A percentile compares a stretch with the other conserved stretches of the same genome.
These are phyloP conservation scores for Cryptoprocta ferox DNA, from an alignment of 2,797 vertebrate genomes.

Conservation along the genomic window DNA sequence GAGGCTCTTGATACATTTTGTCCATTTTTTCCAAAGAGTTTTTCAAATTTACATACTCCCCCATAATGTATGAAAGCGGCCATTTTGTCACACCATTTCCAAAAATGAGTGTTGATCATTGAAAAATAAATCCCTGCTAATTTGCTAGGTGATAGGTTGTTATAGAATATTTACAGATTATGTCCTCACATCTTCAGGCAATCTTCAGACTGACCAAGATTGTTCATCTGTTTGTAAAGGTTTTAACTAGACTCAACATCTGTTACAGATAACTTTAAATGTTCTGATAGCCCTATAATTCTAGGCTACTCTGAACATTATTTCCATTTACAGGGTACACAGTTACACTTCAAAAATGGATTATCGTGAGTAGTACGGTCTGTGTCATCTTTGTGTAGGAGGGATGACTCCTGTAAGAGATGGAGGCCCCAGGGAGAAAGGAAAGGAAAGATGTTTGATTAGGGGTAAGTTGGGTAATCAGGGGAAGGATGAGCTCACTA, in stretches of 20 bases:
- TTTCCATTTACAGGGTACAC: neutral
- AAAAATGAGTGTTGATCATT: neutral
- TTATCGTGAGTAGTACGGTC: neutral
- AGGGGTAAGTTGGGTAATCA: neutral
- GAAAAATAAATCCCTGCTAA: neutral
- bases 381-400: constrained; percentile 6
- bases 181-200: neutral
- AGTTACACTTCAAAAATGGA: neutral
- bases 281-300: neutral
- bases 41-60: neutral
- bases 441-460: neutral
- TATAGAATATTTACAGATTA: neutral
- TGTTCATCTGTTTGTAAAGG: neutral
- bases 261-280: neutral
- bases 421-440: neutral
- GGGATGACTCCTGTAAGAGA: neutral
- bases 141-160: neutral
- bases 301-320: neutral
- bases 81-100: neutral
- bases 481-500: neutral
- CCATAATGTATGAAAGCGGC: neutral
- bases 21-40: neutral
- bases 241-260: neutral
- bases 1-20: neutral
- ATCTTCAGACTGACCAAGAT: neutral